Percentiles rank a stretch among this genome's conserved stretches.
These are phyloP conservation scores for Nemotelus nigrinus DNA, from an alignment of 2,888 invertebrate genomes.

Conservation along the genomic window DNA sequence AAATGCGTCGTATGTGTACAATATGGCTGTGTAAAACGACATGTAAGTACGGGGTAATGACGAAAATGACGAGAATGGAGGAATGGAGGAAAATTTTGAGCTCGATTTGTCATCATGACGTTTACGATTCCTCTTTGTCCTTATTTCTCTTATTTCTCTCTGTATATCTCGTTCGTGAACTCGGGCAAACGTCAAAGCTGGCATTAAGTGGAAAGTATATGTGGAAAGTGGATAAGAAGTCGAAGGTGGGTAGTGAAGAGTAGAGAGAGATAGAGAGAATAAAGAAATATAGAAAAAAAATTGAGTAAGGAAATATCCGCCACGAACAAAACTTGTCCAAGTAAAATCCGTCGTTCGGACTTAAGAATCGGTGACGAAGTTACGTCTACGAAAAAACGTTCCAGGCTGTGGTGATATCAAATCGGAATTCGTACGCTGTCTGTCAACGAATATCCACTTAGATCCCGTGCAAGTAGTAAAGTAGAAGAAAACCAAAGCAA, in stretches of 20 bases:
- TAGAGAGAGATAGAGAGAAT: slow-evolving; percentile 9
- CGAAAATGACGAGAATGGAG: no score
- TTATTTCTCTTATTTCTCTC: no score
- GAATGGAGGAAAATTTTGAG: no score
- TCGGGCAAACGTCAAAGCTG: slow-evolving; percentile 44
- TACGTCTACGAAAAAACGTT: slow-evolving; percentile 12
- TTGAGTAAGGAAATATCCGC: slow-evolving; percentile 40
- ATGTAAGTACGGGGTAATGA: no score
- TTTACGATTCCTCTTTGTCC: no score
- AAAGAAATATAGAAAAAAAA: slow-evolving; percentile 42
- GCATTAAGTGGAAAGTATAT: slow-evolving; percentile 5
- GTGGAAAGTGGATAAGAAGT: slow-evolving; percentile 33
- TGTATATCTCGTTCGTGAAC: no score
- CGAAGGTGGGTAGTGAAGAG: slow-evolving; percentile 20
- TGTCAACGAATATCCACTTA: background rate
- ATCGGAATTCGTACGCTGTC: slow-evolving; percentile 16
- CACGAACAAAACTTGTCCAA: slow-evolving; percentile 32
- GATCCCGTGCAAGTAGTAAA: slow-evolving; percentile 20
- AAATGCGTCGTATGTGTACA: no score
- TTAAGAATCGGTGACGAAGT: slow-evolving; percentile 7
- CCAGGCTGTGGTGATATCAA: slow-evolving; percentile 15
- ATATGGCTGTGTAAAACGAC: no score
- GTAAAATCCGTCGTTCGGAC: slow-evolving; percentile 4
- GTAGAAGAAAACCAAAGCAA: slow-evolving; percentile 40
- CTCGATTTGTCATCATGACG: no score